A percentile compares a stretch with the other conserved stretches of the same genome.
These are phyloP conservation scores for Aleiodes leptofemur DNA, from an alignment of 2,888 invertebrate genomes.

Conservation along the genomic window DNA sequence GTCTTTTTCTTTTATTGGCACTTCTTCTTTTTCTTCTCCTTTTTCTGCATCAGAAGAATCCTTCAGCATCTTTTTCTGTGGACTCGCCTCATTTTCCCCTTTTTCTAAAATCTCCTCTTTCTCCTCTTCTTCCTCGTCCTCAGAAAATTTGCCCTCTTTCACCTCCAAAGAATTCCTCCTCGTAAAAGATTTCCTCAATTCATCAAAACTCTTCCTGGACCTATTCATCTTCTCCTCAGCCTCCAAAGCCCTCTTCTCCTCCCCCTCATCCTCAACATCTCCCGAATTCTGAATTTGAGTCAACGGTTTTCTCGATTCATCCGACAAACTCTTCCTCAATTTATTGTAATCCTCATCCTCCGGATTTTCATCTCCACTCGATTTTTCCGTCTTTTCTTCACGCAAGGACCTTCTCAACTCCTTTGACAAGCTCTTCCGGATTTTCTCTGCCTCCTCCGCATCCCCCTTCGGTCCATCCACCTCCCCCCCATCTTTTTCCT, in stretches of 20 bases:
- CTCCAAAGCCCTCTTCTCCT: not conserved
- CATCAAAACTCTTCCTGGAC: not conserved
- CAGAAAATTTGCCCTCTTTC: slow-evolving; percentile 10
- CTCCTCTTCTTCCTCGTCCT: slow-evolving; percentile 13
- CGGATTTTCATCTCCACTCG: not conserved
- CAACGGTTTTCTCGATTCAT: not conserved
- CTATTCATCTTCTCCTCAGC: not conserved
- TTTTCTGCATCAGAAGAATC: no score
- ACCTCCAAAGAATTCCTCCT: not conserved
- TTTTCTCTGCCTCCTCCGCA: not conserved
- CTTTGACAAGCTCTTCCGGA: not conserved
- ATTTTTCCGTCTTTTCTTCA: not conserved
- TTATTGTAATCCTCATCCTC: slow-evolving; percentile 31
- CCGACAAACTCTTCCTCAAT: slow-evolving; percentile 16
- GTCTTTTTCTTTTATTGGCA: no score
- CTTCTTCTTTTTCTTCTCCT: no score
- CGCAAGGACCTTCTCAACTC: not conserved
- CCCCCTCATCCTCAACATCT: not conserved
- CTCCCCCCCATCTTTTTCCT: no score
- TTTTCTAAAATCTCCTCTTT: slow-evolving; percentile 1
- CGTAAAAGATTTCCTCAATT: not conserved
- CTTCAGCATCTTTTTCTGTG: no score
- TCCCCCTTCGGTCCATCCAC: no score
- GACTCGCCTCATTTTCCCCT: not conserved
- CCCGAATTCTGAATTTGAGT: not conserved